These are phyloP conservation scores for Eriocheir sinensis DNA, from an alignment of 1,140 invertebrate species.

Conservation along the genomic window DNA sequence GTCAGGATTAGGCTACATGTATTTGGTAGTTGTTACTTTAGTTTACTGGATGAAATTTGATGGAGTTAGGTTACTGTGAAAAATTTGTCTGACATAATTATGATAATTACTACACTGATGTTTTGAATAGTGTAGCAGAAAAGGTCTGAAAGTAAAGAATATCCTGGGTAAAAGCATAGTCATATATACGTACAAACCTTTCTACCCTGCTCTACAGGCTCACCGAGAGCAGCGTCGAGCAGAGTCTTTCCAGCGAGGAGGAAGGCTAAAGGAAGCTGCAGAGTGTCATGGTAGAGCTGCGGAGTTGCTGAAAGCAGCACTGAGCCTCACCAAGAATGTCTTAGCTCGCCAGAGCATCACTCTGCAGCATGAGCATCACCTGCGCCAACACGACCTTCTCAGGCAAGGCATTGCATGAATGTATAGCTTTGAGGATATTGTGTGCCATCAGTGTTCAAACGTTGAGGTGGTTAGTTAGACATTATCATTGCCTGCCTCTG, in stretches of 20 bases:
- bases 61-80: neutral
- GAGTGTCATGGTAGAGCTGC: slow-evolving; percentile 68
- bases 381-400: slow-evolving; percentile 60
- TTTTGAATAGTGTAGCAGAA: neutral
- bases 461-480: too few species aligned
- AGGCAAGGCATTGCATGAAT: too few species aligned
- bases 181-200: neutral
- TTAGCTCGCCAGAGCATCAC: slow-evolving; percentile 65
- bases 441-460: too few species aligned
- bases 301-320: slow-evolving; percentile 54
- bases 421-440: too few species aligned
- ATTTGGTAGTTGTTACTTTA: too few species aligned
- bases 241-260: slow-evolving; percentile 55
- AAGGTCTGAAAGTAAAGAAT: neutral
- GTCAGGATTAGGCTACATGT: too few species aligned
- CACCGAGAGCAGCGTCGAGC: slow-evolving; percentile 72
- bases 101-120: neutral
- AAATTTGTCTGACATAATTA: neutral
- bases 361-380: slow-evolving; percentile 61
- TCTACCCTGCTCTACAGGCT: neutral
- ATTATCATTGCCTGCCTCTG: too few species aligned
- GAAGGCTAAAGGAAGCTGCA: slow-evolving; percentile 63
- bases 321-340: slow-evolving; percentile 39
- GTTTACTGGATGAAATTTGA: neutral
- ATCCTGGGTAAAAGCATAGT: too few species aligned